phyloP scores from a whole-genome alignment of 2,888 invertebrate species.

The Elegia similella region DNA sequence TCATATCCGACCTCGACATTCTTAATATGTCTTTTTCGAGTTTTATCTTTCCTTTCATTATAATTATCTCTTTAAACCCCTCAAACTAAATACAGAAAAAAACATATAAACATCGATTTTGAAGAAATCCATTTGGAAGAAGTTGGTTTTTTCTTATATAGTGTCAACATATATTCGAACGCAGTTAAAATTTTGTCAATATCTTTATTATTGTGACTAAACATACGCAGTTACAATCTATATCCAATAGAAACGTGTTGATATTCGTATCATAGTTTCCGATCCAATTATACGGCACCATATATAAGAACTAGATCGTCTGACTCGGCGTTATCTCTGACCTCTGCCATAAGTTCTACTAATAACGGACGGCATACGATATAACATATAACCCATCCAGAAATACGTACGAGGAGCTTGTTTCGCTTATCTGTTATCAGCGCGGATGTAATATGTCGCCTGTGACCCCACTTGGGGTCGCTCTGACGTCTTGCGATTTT shows the following conservation, averaged over 20 bases:
- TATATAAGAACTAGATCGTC: constrained; percentile 41
- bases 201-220: not conserved
- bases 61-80: too few species aligned
- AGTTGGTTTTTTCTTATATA: too few species aligned
- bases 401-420: constrained; percentile 48
- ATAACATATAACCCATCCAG: constrained; percentile 44
- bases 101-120: too few species aligned
- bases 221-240: not conserved
- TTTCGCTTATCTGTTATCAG: constrained; percentile 51
- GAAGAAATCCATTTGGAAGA: too few species aligned
- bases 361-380: constrained; percentile 40
- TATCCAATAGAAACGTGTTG: not conserved
- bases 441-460: constrained; percentile 46
- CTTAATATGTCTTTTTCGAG: too few species aligned
- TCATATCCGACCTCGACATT: too few species aligned
- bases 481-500: constrained; percentile 40
- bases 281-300: constrained; percentile 27
- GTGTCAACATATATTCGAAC: too few species aligned
- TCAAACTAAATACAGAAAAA: too few species aligned
- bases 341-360: constrained; percentile 48
- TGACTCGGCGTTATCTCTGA: constrained; percentile 50
- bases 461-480: constrained; percentile 49
- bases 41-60: too few species aligned
- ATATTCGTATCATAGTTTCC: constrained; percentile 17
- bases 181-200: not conserved